Evolutionary conservation across 1,140 invertebrate genomes (phyloP).

Genomic region (Notospermus geniculatus): DNA sequence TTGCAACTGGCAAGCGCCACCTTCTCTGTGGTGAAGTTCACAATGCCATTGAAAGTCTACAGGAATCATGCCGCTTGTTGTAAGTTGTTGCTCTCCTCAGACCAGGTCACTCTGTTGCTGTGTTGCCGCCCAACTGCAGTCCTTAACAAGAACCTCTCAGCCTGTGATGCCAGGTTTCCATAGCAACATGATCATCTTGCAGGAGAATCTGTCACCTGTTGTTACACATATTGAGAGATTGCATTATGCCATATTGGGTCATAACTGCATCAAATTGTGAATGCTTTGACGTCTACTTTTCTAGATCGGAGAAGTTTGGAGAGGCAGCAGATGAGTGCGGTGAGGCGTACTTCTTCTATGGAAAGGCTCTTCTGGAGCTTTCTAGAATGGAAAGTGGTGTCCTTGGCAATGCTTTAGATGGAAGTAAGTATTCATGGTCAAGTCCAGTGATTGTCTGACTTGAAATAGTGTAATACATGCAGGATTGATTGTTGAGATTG

Average conservation of each 20-base stretch:
- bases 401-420: conserved; percentile 70
- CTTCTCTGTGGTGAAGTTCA: conserved; percentile 76
- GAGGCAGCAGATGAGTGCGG: conserved; percentile 75
- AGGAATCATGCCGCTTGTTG: conserved; percentile 72
- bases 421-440: conserved; percentile 48
- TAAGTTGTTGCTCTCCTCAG: conserved; percentile 32
- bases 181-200: neutral
- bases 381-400: conserved; percentile 77
- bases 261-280: too few species aligned
- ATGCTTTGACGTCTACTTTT: neutral
- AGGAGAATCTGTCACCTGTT: neutral
- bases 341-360: conserved; percentile 78
- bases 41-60: conserved; percentile 72
- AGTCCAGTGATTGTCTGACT: neutral
- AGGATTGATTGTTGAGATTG: too few species aligned
- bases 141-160: too few species aligned
- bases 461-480: too few species aligned
- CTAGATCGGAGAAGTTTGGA: conserved; percentile 63
- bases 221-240: neutral
- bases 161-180: neutral
- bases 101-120: too few species aligned
- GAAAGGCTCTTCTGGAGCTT: conserved; percentile 76
- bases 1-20: conserved; percentile 73
- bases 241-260: too few species aligned
- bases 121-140: too few species aligned